These are phyloP conservation scores for Lipophrys pholis DNA, from an alignment of 2,113 vertebrate species.

Conservation along the genomic window DNA sequence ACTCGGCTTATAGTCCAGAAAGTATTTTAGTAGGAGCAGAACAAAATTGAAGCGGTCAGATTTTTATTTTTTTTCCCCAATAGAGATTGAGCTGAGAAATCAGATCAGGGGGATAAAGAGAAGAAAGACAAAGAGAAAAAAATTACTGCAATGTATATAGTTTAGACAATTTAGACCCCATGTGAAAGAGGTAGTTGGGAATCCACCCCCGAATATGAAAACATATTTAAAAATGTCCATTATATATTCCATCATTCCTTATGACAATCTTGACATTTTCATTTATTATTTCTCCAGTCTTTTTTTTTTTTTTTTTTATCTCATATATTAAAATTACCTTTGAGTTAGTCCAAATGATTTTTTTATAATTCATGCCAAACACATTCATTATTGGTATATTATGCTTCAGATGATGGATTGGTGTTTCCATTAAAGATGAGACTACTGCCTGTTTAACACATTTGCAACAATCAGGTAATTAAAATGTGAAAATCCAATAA, in stretches of 20 bases:
- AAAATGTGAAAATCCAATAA: background rate
- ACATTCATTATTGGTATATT: background rate
- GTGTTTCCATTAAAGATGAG: background rate
- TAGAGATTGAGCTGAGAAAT: too few species aligned
- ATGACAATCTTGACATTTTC: background rate
- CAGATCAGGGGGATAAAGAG: too few species aligned
- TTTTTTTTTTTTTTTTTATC: background rate
- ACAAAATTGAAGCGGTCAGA: too few species aligned
- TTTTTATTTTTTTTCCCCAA: too few species aligned
- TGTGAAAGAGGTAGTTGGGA: too few species aligned
- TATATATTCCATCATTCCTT: background rate
- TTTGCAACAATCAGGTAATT: background rate
- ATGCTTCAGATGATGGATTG: constrained; percentile 3
- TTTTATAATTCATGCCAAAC: background rate
- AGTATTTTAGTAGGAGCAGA: too few species aligned
- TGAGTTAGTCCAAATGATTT: background rate
- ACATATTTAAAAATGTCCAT: too few species aligned
- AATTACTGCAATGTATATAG: too few species aligned
- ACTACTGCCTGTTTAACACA: background rate
- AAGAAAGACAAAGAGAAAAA: too few species aligned
- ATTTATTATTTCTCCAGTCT: background rate
- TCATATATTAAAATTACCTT: background rate
- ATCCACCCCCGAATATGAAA: too few species aligned
- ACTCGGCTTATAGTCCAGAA: too few species aligned
- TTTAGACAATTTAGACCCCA: too few species aligned